phyloP scores from a whole-genome alignment of 1,140 invertebrate species.

The Ips nitidus region DNA sequence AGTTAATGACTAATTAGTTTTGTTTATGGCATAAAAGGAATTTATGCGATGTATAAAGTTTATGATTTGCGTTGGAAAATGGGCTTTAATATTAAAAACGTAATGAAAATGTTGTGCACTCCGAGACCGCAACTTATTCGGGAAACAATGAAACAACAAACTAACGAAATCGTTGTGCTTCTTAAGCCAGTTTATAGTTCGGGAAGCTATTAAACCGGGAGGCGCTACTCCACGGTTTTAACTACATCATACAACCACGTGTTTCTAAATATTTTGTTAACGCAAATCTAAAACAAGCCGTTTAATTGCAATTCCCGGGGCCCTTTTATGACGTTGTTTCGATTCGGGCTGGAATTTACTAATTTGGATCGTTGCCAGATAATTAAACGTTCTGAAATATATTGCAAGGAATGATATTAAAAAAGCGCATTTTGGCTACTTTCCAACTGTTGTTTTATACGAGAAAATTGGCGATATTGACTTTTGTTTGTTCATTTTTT shows the following conservation, averaged over 20 bases:
- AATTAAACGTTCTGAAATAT: conserved; percentile 47
- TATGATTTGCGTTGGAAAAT: conserved; percentile 24
- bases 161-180: not conserved
- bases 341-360: conserved; percentile 40
- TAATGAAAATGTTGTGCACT: conserved; percentile 13
- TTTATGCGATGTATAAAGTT: conserved; percentile 32
- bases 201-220: conserved; percentile 6
- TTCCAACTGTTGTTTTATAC: conserved; percentile 1
- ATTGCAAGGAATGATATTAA: conserved; percentile 46
- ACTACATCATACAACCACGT: conserved; percentile 18
- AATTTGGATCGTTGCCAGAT: conserved; percentile 44
- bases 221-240: conserved; percentile 2
- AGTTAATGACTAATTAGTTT: conserved; percentile 36
- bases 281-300: conserved; percentile 23
- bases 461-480: no score
- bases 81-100: conserved; percentile 16
- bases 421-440: conserved; percentile 35
- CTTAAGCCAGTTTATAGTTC: conserved; percentile 3
- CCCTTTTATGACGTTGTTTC: conserved; percentile 31
- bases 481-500: no score
- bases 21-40: conserved; percentile 34
- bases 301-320: conserved; percentile 28
- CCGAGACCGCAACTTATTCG: not conserved
- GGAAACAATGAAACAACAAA: conserved; percentile 3
- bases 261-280: conserved; percentile 24